A percentile compares a stretch with the other conserved stretches of the same genome.
Evolutionary conservation across 2,113 vertebrate species (phyloP).

Genomic region (Seriola rivoliana): DNA sequence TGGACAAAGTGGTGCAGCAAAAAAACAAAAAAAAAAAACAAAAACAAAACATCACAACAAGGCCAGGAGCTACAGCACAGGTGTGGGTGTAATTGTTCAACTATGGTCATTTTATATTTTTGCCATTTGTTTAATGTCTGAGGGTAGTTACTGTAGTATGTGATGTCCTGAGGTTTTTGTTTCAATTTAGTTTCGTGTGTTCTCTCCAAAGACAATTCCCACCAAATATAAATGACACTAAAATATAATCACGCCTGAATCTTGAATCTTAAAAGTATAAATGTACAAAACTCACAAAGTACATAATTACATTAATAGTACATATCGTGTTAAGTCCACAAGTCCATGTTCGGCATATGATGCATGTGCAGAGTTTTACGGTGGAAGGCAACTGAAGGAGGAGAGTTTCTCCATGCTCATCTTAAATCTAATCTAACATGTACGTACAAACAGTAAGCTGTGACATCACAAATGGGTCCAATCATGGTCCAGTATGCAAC

Average conservation of each 20-base stretch:
- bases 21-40: no score
- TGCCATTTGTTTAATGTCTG: constrained; percentile 3
- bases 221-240: no score
- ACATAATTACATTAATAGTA: neutral
- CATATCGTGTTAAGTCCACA: no score
- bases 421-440: neutral
- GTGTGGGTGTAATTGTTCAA: neutral
- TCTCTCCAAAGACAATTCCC: no score
- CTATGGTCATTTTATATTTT: neutral
- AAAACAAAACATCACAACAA: neutral
- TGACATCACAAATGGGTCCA: neutral
- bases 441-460: neutral
- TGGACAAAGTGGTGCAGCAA: neutral
- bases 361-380: neutral
- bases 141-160: neutral
- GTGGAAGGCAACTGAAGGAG: no score
- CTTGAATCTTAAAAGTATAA: no score
- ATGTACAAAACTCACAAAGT: no score
- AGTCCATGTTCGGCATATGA: neutral
- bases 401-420: neutral
- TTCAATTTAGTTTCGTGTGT: no score
- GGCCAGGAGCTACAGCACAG: neutral
- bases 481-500: neutral
- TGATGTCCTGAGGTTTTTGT: neutral
- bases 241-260: no score